Evolutionary conservation across 2,113 vertebrate species (phyloP).

Genomic region (Protomyctophum bolini): DNA sequence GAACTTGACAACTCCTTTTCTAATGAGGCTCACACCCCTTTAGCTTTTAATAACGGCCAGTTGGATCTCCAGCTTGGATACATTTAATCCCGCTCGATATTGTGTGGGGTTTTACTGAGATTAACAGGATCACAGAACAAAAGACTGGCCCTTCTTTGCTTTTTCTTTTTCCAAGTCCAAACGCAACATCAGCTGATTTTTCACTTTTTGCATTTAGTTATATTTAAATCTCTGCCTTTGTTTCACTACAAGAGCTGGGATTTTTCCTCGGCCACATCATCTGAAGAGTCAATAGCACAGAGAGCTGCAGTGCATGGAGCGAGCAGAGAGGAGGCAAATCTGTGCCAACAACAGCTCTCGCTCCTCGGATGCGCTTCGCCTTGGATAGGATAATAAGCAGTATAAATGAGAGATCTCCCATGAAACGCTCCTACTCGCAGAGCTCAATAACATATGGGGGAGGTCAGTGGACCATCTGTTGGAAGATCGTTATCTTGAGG

Average conservation of each 20-base stretch:
- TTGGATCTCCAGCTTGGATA: conserved; percentile 69
- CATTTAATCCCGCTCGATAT: conserved; percentile 71
- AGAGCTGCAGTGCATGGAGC: conserved; percentile 37
- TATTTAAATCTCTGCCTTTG: conserved; percentile 14
- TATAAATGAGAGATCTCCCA: conserved; percentile 57
- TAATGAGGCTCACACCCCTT: conserved; percentile 76
- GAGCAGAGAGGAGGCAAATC: conserved; percentile 25
- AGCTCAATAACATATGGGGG: conserved; percentile 62
- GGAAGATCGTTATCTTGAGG: conserved; percentile 51
- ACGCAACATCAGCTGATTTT: not conserved
- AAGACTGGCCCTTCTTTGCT: conserved; percentile 57
- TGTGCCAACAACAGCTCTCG: conserved; percentile 42
- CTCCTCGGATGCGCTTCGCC: conserved; percentile 35
- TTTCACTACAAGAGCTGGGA: conserved; percentile 14
- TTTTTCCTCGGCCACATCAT: conserved; percentile 12
- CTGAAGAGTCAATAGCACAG: no score
- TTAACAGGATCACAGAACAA: conserved; percentile 76
- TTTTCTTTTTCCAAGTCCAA: conserved; percentile 12
- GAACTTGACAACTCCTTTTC: conserved; percentile 66
- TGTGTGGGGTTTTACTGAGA: conserved; percentile 73
- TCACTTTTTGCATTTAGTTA: no score
- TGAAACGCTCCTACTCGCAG: conserved; percentile 53
- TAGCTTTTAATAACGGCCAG: conserved; percentile 77
- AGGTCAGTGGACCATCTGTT: conserved; percentile 70
- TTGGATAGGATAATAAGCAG: conserved; percentile 54